Percentiles rank a stretch among this genome's conserved stretches.
Evolutionary conservation across 2,888 invertebrate genomes (phyloP).

Genomic region (Parnassius apollo): DNA sequence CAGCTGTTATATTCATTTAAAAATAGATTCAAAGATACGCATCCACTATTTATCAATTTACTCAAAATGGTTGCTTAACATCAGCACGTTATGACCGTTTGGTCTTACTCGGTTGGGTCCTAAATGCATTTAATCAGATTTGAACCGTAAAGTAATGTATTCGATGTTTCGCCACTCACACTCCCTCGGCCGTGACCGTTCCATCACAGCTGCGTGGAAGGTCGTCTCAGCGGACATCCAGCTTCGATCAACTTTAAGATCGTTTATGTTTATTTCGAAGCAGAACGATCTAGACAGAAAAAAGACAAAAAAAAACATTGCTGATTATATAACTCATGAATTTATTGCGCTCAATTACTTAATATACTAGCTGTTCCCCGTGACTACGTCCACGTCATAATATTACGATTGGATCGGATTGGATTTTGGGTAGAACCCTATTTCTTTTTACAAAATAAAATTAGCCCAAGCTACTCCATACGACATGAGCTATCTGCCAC

Average conservation of each 20-base stretch:
- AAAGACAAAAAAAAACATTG: too few relatives aligned
- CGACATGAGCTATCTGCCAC: too few relatives aligned
- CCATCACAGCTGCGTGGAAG: conserved; percentile 16
- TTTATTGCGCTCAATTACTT: too few relatives aligned
- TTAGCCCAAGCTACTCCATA: too few relatives aligned
- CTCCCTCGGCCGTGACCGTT: conserved; percentile 24
- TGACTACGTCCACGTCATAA: too few relatives aligned
- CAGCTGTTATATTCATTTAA: too few relatives aligned
- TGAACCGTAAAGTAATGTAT: conserved; percentile 18
- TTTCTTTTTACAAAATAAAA: too few relatives aligned
- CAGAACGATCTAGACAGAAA: conserved; percentile 2
- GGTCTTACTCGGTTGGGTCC: background rate
- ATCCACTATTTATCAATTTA: background rate
- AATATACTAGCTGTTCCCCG: too few relatives aligned
- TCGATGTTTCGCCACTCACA: conserved; percentile 10
- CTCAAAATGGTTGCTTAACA: conserved; percentile 3
- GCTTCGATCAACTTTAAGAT: conserved; percentile 20
- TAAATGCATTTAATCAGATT: background rate
- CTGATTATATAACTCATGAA: too few relatives aligned
- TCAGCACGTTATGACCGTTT: background rate
- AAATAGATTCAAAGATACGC: background rate
- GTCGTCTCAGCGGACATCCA: conserved; percentile 19
- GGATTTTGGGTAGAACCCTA: too few relatives aligned
- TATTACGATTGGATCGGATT: too few relatives aligned
- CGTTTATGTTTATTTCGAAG: background rate